These are phyloP conservation scores for Pseudoatta argentina DNA, from an alignment of 1,140 invertebrate species.

Conservation along the genomic window DNA sequence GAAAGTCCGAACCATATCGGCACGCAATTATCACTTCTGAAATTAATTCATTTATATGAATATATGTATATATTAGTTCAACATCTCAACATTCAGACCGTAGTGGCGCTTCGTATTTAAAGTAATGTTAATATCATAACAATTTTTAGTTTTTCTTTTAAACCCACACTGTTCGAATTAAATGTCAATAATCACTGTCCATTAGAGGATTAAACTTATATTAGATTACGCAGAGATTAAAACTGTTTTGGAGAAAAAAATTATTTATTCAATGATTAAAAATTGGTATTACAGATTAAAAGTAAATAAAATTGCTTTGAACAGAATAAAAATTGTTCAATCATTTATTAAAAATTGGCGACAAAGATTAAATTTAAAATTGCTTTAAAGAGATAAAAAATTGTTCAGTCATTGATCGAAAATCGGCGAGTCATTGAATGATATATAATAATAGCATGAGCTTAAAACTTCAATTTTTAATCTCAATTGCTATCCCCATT, in stretches of 20 bases:
- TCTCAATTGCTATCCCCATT: background rate
- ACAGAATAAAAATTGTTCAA: background rate
- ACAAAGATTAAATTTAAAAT: background rate
- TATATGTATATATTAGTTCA: too few relatives aligned
- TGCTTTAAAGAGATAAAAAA: background rate
- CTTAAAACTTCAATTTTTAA: background rate
- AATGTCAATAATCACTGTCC: background rate
- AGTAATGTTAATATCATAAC: too few relatives aligned
- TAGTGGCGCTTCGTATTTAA: too few relatives aligned
- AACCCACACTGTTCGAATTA: background rate
- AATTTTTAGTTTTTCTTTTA: background rate
- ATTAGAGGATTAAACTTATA: background rate
- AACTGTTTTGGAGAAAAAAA: too few relatives aligned
- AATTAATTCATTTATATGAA: too few relatives aligned
- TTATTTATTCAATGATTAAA: too few relatives aligned
- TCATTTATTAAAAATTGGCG: background rate
- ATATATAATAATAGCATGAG: background rate
- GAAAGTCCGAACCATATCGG: too few relatives aligned
- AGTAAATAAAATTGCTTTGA: background rate
- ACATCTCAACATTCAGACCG: too few relatives aligned
- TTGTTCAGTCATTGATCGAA: background rate
- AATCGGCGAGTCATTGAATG: background rate
- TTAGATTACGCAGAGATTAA: background rate
- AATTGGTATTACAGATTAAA: too few relatives aligned
- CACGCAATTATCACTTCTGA: too few relatives aligned